phyloP scores from a whole-genome alignment of 2,888 invertebrate species.

The Netelia melanura region DNA sequence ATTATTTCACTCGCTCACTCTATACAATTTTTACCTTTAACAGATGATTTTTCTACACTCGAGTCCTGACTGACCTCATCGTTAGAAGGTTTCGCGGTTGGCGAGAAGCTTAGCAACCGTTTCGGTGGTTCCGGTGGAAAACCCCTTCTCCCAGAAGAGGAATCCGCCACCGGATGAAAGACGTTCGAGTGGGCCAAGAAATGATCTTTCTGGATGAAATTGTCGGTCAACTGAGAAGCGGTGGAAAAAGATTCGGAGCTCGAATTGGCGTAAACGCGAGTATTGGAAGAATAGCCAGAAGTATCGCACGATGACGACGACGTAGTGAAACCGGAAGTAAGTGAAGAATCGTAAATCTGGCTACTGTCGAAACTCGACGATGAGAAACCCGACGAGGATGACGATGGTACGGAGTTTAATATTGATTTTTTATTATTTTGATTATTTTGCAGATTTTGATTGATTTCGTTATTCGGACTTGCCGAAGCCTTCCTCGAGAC shows the following conservation, averaged over 20 bases:
- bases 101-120: conserved; percentile 46
- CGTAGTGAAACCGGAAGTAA: conserved; percentile 37
- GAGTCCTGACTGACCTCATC: background rate
- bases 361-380: conserved; percentile 54
- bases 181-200: conserved; percentile 14
- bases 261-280: conserved; percentile 24
- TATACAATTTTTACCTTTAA: too few species aligned
- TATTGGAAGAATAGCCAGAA: conserved; percentile 54
- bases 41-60: background rate
- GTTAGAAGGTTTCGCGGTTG: conserved; percentile 20
- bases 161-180: background rate
- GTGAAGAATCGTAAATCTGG: conserved; percentile 33
- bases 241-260: conserved; percentile 48
- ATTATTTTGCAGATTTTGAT: conserved; percentile 7
- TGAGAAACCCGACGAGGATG: conserved; percentile 49
- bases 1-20: too few species aligned
- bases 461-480: conserved; percentile 23
- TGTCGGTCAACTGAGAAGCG: conserved; percentile 19
- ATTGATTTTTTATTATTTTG: conserved; percentile 25
- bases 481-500: conserved; percentile 78
- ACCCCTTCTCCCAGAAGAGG: background rate
- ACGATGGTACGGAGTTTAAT: conserved; percentile 12
- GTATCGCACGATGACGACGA: conserved; percentile 25
- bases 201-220: conserved; percentile 22
- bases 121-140: conserved; percentile 13